Percentiles rank a stretch among this genome's conserved stretches.
These are phyloP conservation scores for Chelmon rostratus DNA, from an alignment of 2,797 vertebrate genomes.

Conservation along the genomic window DNA sequence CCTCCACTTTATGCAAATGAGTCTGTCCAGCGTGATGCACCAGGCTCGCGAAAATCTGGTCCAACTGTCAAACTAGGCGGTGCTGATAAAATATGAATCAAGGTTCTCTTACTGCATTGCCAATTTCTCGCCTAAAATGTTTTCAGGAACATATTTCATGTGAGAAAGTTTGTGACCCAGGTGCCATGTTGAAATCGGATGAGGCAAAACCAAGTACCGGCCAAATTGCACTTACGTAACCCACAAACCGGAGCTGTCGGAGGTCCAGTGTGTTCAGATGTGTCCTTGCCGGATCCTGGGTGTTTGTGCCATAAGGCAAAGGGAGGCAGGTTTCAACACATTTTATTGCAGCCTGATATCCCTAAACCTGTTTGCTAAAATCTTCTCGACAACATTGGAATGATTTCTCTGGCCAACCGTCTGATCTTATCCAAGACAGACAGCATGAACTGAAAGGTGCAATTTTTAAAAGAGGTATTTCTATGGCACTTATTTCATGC, in stretches of 20 bases:
- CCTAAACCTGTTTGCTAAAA: slow-evolving; percentile 1
- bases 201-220: no score
- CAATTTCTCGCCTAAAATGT: no score
- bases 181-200: background rate
- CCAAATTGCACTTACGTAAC: no score
- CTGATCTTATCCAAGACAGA: slow-evolving; percentile 7
- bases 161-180: background rate
- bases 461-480: slow-evolving; percentile 2
- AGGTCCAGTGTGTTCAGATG: no score
- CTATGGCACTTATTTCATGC: slow-evolving; percentile 26
- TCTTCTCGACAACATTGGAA: background rate
- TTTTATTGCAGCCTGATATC: slow-evolving; percentile 7
- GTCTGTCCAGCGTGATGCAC: no score
- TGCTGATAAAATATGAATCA: no score
- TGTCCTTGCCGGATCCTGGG: no score
- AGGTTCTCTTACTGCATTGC: background rate
- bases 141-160: background rate
- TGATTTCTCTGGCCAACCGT: background rate
- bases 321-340: background rate
- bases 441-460: background rate
- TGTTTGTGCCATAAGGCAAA: background rate
- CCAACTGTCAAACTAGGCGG: background rate
- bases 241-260: no score
- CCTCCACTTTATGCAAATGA: no score
- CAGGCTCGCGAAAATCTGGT: background rate